phyloP scores from a whole-genome alignment of 2,888 invertebrate species.

The Cheilosia soror region DNA sequence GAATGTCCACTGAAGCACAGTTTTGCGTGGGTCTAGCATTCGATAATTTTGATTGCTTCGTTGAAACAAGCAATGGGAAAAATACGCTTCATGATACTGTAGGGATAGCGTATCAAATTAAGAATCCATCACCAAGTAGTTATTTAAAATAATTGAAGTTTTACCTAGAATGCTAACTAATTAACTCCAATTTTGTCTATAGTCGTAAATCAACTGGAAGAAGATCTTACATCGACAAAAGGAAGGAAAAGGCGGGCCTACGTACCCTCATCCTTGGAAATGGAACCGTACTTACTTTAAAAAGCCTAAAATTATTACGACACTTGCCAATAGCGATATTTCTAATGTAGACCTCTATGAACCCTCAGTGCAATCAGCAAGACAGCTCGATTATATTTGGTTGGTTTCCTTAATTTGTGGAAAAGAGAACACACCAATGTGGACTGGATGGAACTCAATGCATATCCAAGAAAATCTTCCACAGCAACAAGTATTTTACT shows the following conservation, averaged over 20 bases:
- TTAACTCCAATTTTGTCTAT: too few species aligned
- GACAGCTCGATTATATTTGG: constrained; percentile 4
- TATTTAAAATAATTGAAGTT: too few species aligned
- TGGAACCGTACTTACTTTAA: too few species aligned
- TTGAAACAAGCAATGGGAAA: constrained; percentile 13
- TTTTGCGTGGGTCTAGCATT: neutral
- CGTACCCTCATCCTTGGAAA: too few species aligned
- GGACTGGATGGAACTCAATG: constrained; percentile 12
- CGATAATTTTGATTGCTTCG: constrained; percentile 12
- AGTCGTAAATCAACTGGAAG: too few species aligned
- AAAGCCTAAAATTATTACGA: too few species aligned
- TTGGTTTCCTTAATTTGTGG: neutral
- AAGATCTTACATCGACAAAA: too few species aligned
- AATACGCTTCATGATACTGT: constrained; percentile 2
- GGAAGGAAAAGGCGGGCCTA: too few species aligned
- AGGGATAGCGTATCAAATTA: neutral
- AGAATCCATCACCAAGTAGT: neutral
- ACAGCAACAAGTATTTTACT: constrained; percentile 27
- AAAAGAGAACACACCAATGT: neutral
- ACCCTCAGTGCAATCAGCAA: neutral
- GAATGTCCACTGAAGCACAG: neutral
- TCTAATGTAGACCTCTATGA: neutral
- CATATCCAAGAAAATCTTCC: constrained; percentile 9
- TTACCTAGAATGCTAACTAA: too few species aligned
- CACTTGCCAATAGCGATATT: too few species aligned